Conservation (phyloP, 35 echinoderm and acorn worm species). For the Ptychodera flava region DNA sequence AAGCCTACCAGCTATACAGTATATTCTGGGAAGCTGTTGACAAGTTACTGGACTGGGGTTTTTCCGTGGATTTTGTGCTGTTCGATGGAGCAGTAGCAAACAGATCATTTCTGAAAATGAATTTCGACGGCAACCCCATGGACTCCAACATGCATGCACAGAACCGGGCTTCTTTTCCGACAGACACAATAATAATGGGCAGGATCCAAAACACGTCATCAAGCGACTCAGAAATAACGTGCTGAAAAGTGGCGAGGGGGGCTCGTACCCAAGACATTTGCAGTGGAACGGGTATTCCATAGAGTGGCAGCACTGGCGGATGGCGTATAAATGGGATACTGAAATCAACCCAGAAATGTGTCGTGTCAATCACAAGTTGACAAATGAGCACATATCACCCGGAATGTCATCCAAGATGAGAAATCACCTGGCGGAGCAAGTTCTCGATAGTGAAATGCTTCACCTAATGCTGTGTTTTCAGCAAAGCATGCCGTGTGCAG, state of each 20-base stretch:
- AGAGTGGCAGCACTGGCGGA: background rate
- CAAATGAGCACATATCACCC: slow-evolving; percentile 4
- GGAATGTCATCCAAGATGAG: slow-evolving; percentile 4
- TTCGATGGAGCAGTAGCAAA: background rate
- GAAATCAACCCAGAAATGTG: background rate
- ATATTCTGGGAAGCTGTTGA: background rate
- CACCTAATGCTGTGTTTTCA: slow-evolving; percentile 17
- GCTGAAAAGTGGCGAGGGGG: background rate
- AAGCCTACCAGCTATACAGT: background rate
- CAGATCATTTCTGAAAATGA: background rate
- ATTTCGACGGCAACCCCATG: background rate
- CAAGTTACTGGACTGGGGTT: background rate
- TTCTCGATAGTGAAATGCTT: background rate
- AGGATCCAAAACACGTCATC: background rate
- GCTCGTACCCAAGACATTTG: background rate
- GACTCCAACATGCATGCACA: background rate
- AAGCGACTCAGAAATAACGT: background rate
- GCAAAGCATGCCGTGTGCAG: background rate
- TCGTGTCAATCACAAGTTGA: slow-evolving; percentile 4
- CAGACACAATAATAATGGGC: background rate
- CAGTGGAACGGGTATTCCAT: background rate
- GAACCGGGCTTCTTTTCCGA: background rate
- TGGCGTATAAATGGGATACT: background rate
- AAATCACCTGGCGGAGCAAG: slow-evolving; percentile 23
- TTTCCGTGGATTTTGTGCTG: background rate